A percentile compares a stretch with the other conserved stretches of the same genome.
Evolutionary conservation across 2,888 invertebrate genomes (phyloP).

Genomic region (Alitta virens): DNA sequence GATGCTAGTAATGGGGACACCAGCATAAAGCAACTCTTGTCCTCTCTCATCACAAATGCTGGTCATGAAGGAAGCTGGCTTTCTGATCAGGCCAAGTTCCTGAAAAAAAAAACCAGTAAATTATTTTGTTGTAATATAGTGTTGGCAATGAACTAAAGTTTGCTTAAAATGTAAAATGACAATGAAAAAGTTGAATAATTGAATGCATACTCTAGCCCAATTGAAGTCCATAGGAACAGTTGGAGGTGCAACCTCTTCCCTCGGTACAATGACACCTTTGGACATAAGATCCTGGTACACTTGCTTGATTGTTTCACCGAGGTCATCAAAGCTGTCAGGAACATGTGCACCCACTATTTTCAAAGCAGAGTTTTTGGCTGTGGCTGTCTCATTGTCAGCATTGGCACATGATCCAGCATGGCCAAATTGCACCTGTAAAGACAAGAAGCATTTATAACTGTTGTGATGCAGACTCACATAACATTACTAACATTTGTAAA

Average conservation of each 20-base stretch:
- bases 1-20: constrained; percentile 79
- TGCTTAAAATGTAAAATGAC: too few relatives aligned
- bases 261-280: constrained; percentile 77
- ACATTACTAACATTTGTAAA: too few relatives aligned
- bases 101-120: too few relatives aligned
- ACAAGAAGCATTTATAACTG: background rate
- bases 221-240: constrained; percentile 99
- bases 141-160: too few relatives aligned
- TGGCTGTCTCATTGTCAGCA: constrained; percentile 88
- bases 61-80: constrained; percentile 99
- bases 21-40: constrained; percentile 94
- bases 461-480: too few relatives aligned
- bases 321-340: constrained; percentile 86
- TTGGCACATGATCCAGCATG: constrained; percentile 99
- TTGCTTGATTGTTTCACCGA: constrained; percentile 74
- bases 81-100: constrained; percentile 94
- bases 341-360: constrained; percentile 82
- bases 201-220: constrained; percentile 74
- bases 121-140: too few relatives aligned
- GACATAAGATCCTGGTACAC: constrained; percentile 70
- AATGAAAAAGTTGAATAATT: background rate
- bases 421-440: constrained; percentile 82
- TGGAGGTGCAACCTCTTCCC: constrained; percentile 91
- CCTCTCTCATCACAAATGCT: constrained; percentile 99
- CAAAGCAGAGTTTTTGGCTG: constrained; percentile 84